phyloP scores from a whole-genome alignment of 2,888 invertebrate species.

The Drosophila quinaria region DNA sequence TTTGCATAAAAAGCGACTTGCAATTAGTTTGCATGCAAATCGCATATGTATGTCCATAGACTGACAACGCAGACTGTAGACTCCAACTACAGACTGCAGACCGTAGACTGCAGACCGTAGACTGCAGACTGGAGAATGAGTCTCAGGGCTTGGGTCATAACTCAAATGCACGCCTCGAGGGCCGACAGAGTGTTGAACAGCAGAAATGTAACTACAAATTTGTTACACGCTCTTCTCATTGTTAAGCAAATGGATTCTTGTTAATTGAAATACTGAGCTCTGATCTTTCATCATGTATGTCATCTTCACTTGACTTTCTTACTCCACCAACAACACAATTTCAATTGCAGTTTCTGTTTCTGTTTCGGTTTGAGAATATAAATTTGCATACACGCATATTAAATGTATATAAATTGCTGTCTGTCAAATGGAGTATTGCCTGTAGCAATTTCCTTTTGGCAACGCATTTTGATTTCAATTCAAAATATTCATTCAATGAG shows the following conservation, averaged over 20 bases:
- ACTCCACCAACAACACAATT: background rate
- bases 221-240: conserved; percentile 15
- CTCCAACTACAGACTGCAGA: conserved; percentile 14
- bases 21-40: conserved; percentile 75
- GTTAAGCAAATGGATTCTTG: conserved; percentile 31
- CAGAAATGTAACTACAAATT: conserved; percentile 40
- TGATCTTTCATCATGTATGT: conserved; percentile 8
- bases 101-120: conserved; percentile 16
- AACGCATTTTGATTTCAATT: conserved; percentile 2
- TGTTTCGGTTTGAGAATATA: background rate
- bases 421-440: conserved; percentile 22
- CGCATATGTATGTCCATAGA: conserved; percentile 46
- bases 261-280: conserved; percentile 22
- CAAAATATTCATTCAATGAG: conserved; percentile 41
- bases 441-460: conserved; percentile 15
- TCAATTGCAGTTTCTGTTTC: conserved; percentile 1
- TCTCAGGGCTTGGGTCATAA: conserved; percentile 51
- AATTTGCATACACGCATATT: background rate
- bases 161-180: conserved; percentile 45
- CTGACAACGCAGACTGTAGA: conserved; percentile 31
- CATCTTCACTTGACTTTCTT: conserved; percentile 3
- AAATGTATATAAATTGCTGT: background rate
- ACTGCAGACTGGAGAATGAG: conserved; percentile 10
- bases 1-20: conserved; percentile 60
- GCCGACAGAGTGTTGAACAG: conserved; percentile 30